These are phyloP conservation scores for Apis dorsata DNA, from an alignment of 1,140 invertebrate genomes.

Conservation along the genomic window DNA sequence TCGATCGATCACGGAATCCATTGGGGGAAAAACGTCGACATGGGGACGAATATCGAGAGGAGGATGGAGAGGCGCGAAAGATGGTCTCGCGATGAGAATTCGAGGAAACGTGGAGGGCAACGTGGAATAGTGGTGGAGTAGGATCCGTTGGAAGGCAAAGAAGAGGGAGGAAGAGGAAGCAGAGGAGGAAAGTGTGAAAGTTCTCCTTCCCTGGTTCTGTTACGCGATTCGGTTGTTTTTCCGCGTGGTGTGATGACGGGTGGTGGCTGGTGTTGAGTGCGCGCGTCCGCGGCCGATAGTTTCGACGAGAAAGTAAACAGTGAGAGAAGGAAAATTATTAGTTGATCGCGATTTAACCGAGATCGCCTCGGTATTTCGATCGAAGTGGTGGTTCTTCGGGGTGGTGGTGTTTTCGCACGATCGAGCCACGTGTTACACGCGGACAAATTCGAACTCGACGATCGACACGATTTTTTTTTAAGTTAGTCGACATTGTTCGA, in stretches of 20 bases:
- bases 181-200: too few species aligned
- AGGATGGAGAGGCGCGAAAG: constrained; percentile 20
- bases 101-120: constrained; percentile 8
- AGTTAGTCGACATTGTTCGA: not conserved
- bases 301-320: constrained; percentile 24
- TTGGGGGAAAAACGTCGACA: not conserved
- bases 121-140: not conserved
- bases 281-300: constrained; percentile 25
- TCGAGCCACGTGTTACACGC: too few species aligned
- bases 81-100: constrained; percentile 13
- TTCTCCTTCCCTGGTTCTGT: not conserved
- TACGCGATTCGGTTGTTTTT: not conserved
- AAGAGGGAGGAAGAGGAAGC: not conserved
- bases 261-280: constrained; percentile 53
- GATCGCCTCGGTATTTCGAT: too few species aligned
- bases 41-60: constrained; percentile 4
- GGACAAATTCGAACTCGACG: too few species aligned
- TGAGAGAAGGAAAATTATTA: not conserved
- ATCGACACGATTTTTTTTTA: not conserved
- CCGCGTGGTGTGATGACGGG: constrained; percentile 9
- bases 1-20: not conserved
- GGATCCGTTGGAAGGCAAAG: not conserved
- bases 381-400: too few species aligned
- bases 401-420: too few species aligned
- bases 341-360: not conserved